These are phyloP conservation scores for Varanus salvator DNA, from an alignment of 2,113 vertebrate species.

Conservation along the genomic window DNA sequence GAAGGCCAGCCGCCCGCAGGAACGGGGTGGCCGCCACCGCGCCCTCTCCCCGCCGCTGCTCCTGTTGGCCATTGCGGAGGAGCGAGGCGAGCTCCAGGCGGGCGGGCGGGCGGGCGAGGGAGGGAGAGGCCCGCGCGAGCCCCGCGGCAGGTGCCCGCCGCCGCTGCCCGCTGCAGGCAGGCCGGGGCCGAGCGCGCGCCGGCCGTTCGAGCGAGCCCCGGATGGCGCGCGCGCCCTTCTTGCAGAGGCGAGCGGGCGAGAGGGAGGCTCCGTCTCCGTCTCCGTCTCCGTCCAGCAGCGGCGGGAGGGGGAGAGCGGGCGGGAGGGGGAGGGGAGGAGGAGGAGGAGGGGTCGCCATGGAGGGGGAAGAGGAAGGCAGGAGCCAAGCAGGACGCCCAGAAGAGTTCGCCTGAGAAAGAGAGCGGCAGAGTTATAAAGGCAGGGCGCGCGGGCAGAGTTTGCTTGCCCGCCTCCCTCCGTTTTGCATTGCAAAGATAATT, in stretches of 20 bases:
- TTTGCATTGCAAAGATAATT: background rate
- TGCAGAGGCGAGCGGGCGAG: constrained; percentile 35
- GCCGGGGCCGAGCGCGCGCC: constrained; percentile 36
- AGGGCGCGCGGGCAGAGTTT: constrained; percentile 42
- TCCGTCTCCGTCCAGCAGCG: constrained; percentile 11
- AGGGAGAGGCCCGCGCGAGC: background rate
- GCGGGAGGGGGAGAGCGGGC: constrained; percentile 3
- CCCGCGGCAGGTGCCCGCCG: too few species aligned
- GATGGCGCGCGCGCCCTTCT: constrained; percentile 64
- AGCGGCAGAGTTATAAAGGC: constrained; percentile 54
- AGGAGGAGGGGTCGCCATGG: background rate
- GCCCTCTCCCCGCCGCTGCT: too few species aligned
- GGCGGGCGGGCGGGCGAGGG: background rate
- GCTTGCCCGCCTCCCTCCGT: background rate
- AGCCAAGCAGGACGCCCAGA: constrained; percentile 48
- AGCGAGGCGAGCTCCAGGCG: too few species aligned
- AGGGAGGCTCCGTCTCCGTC: background rate
- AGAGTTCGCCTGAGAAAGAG: constrained; percentile 60
- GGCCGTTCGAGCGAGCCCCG: constrained; percentile 34
- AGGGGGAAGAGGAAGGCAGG: constrained; percentile 58
- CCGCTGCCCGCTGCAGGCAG: constrained; percentile 7
- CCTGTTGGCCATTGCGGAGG: too few species aligned
- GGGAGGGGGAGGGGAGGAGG: constrained; percentile 31
- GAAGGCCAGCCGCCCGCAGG: too few species aligned
- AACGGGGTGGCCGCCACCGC: too few species aligned